Conservation (phyloP, 1,140 invertebrate genomes). For the Caerostris extrusa region DNA sequence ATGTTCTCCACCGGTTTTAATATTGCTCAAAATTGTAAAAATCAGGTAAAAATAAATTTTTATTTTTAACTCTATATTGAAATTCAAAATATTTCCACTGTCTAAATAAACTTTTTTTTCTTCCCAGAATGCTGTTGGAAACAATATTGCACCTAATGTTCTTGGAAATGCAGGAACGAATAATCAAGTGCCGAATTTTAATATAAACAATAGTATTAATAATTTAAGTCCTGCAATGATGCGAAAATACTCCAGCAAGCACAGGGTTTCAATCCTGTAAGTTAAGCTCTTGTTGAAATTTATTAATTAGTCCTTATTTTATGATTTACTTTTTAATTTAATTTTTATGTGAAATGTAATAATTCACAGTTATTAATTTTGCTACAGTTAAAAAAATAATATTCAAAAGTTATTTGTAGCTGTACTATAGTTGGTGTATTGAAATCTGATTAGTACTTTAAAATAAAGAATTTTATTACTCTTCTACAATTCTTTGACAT, state of each 20-base stretch:
- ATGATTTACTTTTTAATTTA: too few relatives aligned
- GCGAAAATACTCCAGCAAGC: slow-evolving; percentile 86
- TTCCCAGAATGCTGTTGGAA: slow-evolving; percentile 72
- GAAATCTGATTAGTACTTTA: too few relatives aligned
- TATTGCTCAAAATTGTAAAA: slow-evolving; percentile 84
- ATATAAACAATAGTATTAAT: slow-evolving; percentile 80
- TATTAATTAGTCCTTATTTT: too few relatives aligned
- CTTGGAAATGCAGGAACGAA: slow-evolving; percentile 77
- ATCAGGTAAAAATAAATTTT: slow-evolving; percentile 48
- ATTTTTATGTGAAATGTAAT: too few relatives aligned
- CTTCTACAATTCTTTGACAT: too few relatives aligned
- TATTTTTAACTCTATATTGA: background rate
- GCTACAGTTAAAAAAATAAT: too few relatives aligned
- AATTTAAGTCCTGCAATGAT: slow-evolving; percentile 86
- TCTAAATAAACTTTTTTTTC: background rate
- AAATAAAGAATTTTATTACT: too few relatives aligned
- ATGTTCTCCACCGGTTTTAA: slow-evolving; percentile 84
- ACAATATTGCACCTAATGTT: slow-evolving; percentile 78
- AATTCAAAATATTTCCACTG: background rate
- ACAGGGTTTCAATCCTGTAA: slow-evolving; percentile 74
- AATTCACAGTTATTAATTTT: too few relatives aligned
- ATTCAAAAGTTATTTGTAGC: too few relatives aligned
- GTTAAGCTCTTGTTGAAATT: slow-evolving; percentile 63
- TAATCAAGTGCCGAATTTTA: slow-evolving; percentile 78
- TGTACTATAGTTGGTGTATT: too few relatives aligned